phyloP scores from a whole-genome alignment of 2,113 vertebrate species.

The Electrona antarctica region DNA sequence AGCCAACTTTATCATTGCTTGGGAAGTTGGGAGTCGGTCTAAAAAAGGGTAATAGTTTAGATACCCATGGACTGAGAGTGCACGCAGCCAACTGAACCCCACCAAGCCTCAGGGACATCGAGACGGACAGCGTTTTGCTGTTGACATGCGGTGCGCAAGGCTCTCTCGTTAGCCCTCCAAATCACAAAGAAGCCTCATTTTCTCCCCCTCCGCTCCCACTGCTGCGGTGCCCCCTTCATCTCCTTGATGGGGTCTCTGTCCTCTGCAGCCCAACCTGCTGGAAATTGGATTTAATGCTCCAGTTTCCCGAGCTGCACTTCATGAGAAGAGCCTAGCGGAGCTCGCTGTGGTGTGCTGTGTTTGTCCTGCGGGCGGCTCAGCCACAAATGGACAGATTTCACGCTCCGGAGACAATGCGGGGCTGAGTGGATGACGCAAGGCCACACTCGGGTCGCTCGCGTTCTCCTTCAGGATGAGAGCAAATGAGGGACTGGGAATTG shows the following conservation, averaged over 20 bases:
- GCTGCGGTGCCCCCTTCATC: constrained; percentile 43
- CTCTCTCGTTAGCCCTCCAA: constrained; percentile 40
- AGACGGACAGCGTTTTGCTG: too few relatives aligned
- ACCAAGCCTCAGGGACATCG: constrained; percentile 23
- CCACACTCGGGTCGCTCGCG: constrained; percentile 41
- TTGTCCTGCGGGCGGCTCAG: constrained; percentile 59
- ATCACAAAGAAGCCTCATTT: constrained; percentile 45
- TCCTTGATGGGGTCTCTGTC: constrained; percentile 27
- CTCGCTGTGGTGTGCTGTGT: constrained; percentile 7
- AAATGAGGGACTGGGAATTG: constrained; percentile 8
- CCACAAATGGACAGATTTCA: constrained; percentile 67
- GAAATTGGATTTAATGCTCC: constrained; percentile 75
- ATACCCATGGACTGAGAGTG: constrained; percentile 25
- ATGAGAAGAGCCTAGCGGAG: constrained; percentile 22
- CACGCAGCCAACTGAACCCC: constrained; percentile 43
- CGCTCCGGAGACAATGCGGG: constrained; percentile 42
- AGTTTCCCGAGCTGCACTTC: constrained; percentile 53
- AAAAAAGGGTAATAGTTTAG: constrained; percentile 34
- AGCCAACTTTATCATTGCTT: too few relatives aligned
- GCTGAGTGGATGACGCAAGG: constrained; percentile 48
- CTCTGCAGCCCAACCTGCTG: constrained; percentile 55
- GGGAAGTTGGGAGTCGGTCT: constrained; percentile 30
- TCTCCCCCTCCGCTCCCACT: constrained; percentile 31
- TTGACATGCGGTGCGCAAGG: constrained; percentile 43
- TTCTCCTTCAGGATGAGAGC: constrained; percentile 43